Base-by-base conservation (phyloP, 2,888 invertebrate species). In the Heliconius aoede region DNA sequence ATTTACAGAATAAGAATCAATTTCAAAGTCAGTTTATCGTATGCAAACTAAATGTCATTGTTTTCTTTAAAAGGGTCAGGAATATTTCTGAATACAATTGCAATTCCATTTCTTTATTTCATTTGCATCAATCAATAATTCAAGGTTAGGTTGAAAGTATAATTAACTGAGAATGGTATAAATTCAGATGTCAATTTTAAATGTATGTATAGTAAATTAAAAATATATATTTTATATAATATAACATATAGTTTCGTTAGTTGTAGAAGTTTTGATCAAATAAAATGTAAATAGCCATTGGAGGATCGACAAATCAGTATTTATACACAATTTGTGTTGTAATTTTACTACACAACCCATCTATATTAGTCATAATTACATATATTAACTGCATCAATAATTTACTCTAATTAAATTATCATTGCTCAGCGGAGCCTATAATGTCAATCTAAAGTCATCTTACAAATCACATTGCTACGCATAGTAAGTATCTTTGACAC, bases 1-100 rank as follows among this genome's bases (percentile, higher is more conserved):
- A 30, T 30, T 30, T 28, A 30, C 30, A 51, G 30, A 51, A 28
- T 26, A 68, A 30, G 64, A 64, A 30, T n/a, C 62, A 32, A 36
- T 32, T 64, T 36, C 4, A 64, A 36, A 24, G 1, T 30, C 51
- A n/a, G 11, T 69, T 13, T n/a, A 55, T 51, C 55, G 58, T 58
- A 82, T 80, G 82, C 81, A 82, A 83, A 85, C 83, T 83, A 83
- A 80, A 75, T 77, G 78, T 78, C 79, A 84, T 85, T 84, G 83
- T 86, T 76, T 84, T 77, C 85, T 84, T 76, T 85, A 85, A 81
- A 87, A 73, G 84, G 85, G 80, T 80, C 82, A 82, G 83, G 83
- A 82, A 85, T 81, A 85, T 85, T 82, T 84, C 83, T 72, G 80
- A 84, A 79, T 77, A 77, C 82, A 84, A 86, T 84, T 82, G 82